phyloP scores from a whole-genome alignment of 2,888 invertebrate genomes.

The Dysmachus trigonus region DNA sequence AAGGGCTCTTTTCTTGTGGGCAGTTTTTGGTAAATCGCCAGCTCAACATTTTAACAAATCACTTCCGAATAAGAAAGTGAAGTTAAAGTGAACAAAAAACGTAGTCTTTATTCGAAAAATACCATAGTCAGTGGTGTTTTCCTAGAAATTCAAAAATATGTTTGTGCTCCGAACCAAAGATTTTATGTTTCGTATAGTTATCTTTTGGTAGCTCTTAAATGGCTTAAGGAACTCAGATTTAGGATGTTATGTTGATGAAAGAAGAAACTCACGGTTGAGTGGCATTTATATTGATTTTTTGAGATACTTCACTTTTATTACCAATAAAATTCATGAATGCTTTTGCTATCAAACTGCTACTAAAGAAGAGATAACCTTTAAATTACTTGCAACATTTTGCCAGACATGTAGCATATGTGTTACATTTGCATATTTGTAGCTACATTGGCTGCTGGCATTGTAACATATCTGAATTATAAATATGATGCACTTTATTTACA shows the following conservation, averaged over 20 bases:
- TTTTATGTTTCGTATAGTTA: background rate
- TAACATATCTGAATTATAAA: background rate
- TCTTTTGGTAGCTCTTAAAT: background rate
- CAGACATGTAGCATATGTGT: background rate
- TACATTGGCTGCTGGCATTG: background rate
- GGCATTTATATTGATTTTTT: background rate
- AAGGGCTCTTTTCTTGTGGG: background rate
- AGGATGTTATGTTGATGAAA: background rate
- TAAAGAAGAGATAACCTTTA: background rate
- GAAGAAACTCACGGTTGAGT: background rate
- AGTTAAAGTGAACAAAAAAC: background rate
- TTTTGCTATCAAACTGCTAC: background rate
- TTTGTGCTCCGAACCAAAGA: background rate
- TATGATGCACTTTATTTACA: background rate
- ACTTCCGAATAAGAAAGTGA: background rate
- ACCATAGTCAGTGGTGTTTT: background rate
- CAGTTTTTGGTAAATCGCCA: background rate
- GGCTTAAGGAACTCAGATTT: background rate
- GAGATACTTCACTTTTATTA: background rate
- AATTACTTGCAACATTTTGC: background rate
- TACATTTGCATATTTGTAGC: background rate
- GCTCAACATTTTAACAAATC: background rate
- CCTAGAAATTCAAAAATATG: too few relatives aligned
- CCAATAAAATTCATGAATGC: background rate
- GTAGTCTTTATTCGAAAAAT: background rate